Evolutionary conservation across 2,113 vertebrate species (phyloP), one percentile per base, ranked within the genome.

Genomic region (Psammodynastes pulverulentus): DNA sequence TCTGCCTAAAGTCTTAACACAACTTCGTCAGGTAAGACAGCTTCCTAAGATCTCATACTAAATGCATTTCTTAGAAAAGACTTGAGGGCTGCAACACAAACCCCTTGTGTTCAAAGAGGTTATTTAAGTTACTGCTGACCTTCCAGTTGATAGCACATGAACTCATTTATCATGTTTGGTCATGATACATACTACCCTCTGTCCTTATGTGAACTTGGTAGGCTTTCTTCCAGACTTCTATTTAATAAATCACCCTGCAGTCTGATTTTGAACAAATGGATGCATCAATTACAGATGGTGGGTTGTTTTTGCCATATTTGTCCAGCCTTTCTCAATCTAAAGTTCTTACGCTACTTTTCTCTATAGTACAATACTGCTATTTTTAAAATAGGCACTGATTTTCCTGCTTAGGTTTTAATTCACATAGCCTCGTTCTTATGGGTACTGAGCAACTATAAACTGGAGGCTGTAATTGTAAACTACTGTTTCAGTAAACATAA

Each of bases 121-220:
- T 95, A 97, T 96, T 95, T 93, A 92, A 79, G 87, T 93, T 95
- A 95, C 93, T 94, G 91, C 93, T 96, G 94, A 96, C 96, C 97
- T 98, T 97, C 98, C 98, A 98, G 97, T 96, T 97, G 96, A 95
- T 97, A 97, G 96, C 91, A 85, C 92, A 85, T 96, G 97, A 96
- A 95, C 96, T 97, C 97, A 96, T 96, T 95, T 94, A 94, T 95
- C 95, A 95, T 90, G 95, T 46, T 91, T 43, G 39, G 91, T 93
- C 93, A 43, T 95, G 97, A 94, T 62, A 34, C 51, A 88, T 43
- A 46, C 94, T 92, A 92, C 29, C 1, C 93, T 10, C 48, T 97
- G 97, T 97, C 97, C 97, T 94, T 93, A 94, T 91, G 87, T 98
- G 95, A 98, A 98, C 97, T 96, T 95, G 89, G 96, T 96, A 95